Conservation (phyloP, 2,797 vertebrate species). For the Coendou prehensilis region DNA sequence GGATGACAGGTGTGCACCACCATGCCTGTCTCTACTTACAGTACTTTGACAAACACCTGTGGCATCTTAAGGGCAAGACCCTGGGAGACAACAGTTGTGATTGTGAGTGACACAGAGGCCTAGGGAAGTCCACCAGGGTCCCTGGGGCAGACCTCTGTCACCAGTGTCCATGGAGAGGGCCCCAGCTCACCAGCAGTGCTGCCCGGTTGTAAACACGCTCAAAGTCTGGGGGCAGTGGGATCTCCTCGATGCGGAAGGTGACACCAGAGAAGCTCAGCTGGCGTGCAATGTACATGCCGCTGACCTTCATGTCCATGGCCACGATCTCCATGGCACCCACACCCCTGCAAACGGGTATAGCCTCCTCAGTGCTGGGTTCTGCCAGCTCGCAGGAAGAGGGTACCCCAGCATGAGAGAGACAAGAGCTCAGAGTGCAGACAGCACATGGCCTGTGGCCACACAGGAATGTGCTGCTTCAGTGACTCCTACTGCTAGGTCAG, state of each 20-base stretch:
- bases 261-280: conserved; percentile 99
- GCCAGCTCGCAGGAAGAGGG: background rate
- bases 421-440: accelerated
- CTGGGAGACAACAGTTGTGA: accelerated
- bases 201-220: conserved; percentile 97
- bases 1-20: background rate
- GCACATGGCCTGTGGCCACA: background rate
- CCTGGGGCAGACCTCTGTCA: accelerated
- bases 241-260: conserved; percentile 98
- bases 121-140: accelerated
- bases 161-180: accelerated
- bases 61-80: background rate
- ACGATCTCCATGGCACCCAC: conserved; percentile 99
- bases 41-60: too few relatives aligned
- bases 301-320: conserved; percentile 99
- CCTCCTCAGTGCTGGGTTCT: background rate
- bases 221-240: conserved; percentile 94
- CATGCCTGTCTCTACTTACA: background rate
- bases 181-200: conserved; percentile 94
- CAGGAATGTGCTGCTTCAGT: background rate
- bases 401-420: background rate
- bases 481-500: background rate
- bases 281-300: conserved; percentile 99
- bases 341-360: conserved; percentile 89
- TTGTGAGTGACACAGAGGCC: background rate